These are phyloP conservation scores for Megalops cyprinoides DNA, from an alignment of 2,797 vertebrate species.

Conservation along the genomic window DNA sequence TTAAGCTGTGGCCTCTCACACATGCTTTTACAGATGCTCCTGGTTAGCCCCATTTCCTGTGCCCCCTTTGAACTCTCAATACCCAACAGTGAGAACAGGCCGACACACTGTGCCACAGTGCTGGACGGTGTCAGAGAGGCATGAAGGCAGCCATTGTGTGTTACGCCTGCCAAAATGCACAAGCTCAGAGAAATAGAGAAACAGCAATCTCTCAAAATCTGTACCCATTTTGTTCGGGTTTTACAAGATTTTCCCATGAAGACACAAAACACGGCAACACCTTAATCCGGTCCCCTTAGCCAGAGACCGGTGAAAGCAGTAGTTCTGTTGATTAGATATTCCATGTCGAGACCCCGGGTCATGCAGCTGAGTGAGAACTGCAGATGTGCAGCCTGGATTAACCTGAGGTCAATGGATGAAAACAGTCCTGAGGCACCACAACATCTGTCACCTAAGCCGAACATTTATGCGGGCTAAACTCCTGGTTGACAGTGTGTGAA, in stretches of 20 bases:
- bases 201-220: not conserved
- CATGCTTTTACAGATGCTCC: slow-evolving; percentile 55
- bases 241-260: not conserved
- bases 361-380: slow-evolving; percentile 59
- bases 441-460: slow-evolving; percentile 55
- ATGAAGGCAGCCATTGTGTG: not conserved
- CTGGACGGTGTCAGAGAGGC: not conserved
- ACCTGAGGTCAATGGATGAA: slow-evolving; percentile 61
- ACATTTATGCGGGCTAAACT: slow-evolving; percentile 50
- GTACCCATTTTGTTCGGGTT: not conserved
- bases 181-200: not conserved
- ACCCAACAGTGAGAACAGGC: slow-evolving; percentile 19
- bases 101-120: slow-evolving; percentile 5
- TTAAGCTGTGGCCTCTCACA: slow-evolving; percentile 59
- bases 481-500: not conserved
- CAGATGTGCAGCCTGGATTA: slow-evolving; percentile 59
- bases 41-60: slow-evolving; percentile 66
- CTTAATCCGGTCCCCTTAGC: not conserved
- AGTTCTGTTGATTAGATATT: slow-evolving; percentile 45
- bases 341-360: slow-evolving; percentile 56
- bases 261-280: not conserved
- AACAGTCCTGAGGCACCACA: slow-evolving; percentile 50
- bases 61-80: slow-evolving; percentile 62
- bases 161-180: not conserved
- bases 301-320: slow-evolving; percentile 47